Evolutionary conservation across 2,888 invertebrate species (phyloP).

Genomic region (Cosmorhoe ocellata): DNA sequence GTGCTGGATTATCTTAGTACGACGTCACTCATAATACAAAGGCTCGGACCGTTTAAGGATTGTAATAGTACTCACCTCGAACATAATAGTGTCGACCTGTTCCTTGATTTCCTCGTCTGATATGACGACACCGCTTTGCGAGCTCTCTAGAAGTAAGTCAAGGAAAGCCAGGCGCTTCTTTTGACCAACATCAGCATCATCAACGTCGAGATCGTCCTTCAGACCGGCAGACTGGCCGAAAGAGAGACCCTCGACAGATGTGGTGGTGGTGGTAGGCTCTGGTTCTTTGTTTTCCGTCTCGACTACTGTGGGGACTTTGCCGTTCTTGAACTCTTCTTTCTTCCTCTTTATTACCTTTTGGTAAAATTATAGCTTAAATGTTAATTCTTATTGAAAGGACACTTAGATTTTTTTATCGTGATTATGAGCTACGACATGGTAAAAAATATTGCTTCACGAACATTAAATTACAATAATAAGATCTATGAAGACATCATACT

Average conservation of each 20-base stretch:
- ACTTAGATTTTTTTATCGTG: neutral
- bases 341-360: slow-evolving; percentile 85
- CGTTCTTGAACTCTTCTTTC: slow-evolving; percentile 87
- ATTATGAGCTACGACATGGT: no score
- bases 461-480: no score
- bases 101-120: slow-evolving; percentile 91
- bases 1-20: no score
- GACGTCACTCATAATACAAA: no score
- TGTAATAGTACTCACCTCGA: slow-evolving; percentile 83
- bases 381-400: neutral
- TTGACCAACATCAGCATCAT: slow-evolving; percentile 89
- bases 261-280: slow-evolving; percentile 49
- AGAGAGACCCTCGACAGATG: slow-evolving; percentile 85
- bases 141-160: slow-evolving; percentile 91
- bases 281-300: slow-evolving; percentile 44
- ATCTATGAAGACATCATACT: no score
- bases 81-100: slow-evolving; percentile 94
- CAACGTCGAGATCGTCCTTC: slow-evolving; percentile 91
- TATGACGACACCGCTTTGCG: slow-evolving; percentile 87
- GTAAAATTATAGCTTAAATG: neutral
- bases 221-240: slow-evolving; percentile 88
- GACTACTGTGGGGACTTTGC: slow-evolving; percentile 75
- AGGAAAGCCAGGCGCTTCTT: slow-evolving; percentile 93
- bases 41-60: slow-evolving; percentile 6
- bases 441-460: no score